phyloP scores from a whole-genome alignment of 2,113 vertebrate species.

The Lepus europaeus region DNA sequence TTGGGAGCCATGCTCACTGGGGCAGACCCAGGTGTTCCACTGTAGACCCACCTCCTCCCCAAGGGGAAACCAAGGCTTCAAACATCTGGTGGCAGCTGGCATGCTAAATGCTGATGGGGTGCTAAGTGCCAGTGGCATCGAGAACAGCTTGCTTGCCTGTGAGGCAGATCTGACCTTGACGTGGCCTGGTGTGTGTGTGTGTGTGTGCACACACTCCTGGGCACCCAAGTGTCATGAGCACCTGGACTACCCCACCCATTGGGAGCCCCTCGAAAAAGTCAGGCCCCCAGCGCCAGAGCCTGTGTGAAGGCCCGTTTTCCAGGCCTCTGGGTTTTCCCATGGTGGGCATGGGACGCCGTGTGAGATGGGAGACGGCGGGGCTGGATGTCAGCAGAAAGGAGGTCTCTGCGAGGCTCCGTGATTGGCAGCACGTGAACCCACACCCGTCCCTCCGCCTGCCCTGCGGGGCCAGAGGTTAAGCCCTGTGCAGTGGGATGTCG shows the following conservation, averaged over 20 bases:
- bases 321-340: neutral
- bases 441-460: rapidly evolving
- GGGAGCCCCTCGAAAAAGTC: neutral
- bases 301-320: neutral
- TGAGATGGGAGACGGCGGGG: neutral
- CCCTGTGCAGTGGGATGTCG: neutral
- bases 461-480: neutral
- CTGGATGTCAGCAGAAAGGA: neutral
- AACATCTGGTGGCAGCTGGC: neutral
- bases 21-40: neutral
- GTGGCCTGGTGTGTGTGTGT: neutral
- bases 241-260: neutral
- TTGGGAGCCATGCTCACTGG: neutral
- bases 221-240: neutral
- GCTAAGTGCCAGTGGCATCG: neutral
- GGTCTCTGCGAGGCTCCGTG: neutral
- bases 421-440: neutral
- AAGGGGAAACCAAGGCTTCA: neutral
- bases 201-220: neutral
- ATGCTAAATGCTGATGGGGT: neutral
- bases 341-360: neutral
- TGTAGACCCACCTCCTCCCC: neutral
- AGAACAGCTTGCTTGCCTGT: neutral
- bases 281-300: neutral
- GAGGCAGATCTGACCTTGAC: slow-evolving; percentile 22